Base-by-base conservation (phyloP, 2,888 invertebrate species). In the Melanchra persicariae region DNA sequence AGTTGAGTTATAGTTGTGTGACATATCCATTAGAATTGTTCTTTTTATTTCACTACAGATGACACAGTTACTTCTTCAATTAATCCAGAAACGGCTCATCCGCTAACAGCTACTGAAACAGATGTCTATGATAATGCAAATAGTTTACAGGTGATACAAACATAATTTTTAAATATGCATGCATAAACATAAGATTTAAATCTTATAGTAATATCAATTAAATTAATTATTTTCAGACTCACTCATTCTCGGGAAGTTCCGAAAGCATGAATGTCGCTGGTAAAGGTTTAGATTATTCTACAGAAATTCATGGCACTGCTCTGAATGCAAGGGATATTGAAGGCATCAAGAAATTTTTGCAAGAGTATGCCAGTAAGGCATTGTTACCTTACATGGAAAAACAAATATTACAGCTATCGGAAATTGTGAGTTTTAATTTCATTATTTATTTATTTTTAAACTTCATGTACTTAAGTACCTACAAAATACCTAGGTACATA, bases 301-400 rank as follows among this genome's bases (percentile, higher is more conserved):
- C 92, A 45, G 96, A 96, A 88, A 94, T 96, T n/a, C 98, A 98
- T 91, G 98, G 98, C 58, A 95, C 97, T 76, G 98, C 97, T 88
- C 95, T 99, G 52, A 98, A 98, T 57, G 94, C 97, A 0, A 97
- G 97, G 88, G 99, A 99, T 94, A 96, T 99, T 62, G 99, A 99
- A 87, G 97, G 98, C 87, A 96, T 99, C 54, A 97, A 98, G 86
- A 97, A 97, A 82, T 98, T 99, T 89, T 96, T 99, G 54, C 97
- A 98, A 87, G 99, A 99, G 89, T 99, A 99, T 95, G 97, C 98
- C 73, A 96, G 97, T 19, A 97, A 98, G 87, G 98, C 98, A 30
- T 95, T 99, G 72, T 95, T 99, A 77, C 99, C 99, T 0, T 98
- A 99, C 92, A 97, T 99, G 51, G 99, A 99, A 91, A 97, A 98